phyloP scores from a whole-genome alignment of 2,797 vertebrate species.

The Tenualosa thibaudeaui region DNA sequence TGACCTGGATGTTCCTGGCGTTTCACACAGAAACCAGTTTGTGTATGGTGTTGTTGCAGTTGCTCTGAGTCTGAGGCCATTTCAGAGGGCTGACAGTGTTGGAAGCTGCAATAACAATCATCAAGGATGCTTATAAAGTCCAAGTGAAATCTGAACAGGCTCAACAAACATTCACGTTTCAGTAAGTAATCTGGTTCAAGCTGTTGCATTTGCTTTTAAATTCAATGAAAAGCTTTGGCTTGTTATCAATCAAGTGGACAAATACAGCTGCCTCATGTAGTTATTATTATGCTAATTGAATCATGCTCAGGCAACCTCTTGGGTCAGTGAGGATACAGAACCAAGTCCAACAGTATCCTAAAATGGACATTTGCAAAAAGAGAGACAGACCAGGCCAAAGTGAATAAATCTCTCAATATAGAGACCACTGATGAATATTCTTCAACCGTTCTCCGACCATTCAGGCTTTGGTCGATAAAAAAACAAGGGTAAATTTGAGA shows the following conservation, averaged over 20 bases:
- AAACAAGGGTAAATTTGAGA: background rate
- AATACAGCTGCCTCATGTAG: background rate
- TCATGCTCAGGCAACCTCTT: constrained; percentile 11
- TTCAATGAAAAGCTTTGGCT: constrained; percentile 3
- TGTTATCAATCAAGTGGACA: background rate
- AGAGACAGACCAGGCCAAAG: background rate
- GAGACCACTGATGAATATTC: background rate
- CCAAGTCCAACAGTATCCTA: background rate
- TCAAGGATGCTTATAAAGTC: constrained; percentile 9
- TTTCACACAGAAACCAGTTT: constrained; percentile 14
- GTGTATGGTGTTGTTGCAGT: constrained; percentile 22
- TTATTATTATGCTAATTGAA: constrained; percentile 18
- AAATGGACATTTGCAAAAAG: constrained; percentile 10
- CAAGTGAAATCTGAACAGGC: constrained; percentile 8
- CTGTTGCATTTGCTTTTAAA: background rate
- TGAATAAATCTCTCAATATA: background rate
- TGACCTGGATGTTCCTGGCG: constrained; percentile 57
- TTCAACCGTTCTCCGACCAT: background rate
- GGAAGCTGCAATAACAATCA: constrained; percentile 5
- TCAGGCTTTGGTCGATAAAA: background rate
- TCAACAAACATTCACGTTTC: background rate
- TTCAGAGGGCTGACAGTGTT: background rate
- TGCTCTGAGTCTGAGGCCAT: background rate
- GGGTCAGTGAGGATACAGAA: background rate
- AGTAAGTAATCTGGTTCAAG: background rate